Evolutionary conservation across 92 coral and sea anemone species (phyloP), one percentile per base, ranked within the genome.

Genomic region (Parazoanthus swiftii): DNA sequence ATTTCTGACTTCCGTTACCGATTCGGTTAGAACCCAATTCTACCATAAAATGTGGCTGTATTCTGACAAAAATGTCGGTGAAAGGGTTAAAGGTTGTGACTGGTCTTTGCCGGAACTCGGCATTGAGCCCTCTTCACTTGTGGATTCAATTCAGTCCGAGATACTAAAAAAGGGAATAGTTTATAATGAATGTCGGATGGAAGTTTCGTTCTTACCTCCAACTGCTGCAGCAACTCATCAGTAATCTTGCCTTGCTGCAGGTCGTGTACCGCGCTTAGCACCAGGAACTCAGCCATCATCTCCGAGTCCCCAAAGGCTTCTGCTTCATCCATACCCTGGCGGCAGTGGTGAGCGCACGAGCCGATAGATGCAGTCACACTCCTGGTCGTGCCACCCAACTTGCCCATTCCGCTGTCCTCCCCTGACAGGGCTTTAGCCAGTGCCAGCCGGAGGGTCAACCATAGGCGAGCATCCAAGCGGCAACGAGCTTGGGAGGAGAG

Each of bases 301-400:
- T 97, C 98, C 3, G 91, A 85, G 83, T 97, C 95, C 43, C 98
- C 98, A 86, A 97, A 97, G 35, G 98, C 99, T 46, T 97, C 99
- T 23, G 97, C 96, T 79, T 97, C 99, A 74, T 95, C 97, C 89
- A 97, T 46, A 71, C 99, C 99, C 90, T 97, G 99, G 74, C 85
- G 91, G 80, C 98, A 97, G 87, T 97, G 99, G 68, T 95, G 99
- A 0, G 90, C 85, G 86, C 98, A 93, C 8, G 98, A 92, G 6
- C 99, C 98, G 38, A 96, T 95, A 8, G 91, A 89, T 3, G 95
- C 92, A 0, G 98, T 93, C 8, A 97, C 96, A 75, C 98, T 97
- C 38, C 99, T 94, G 14, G 94, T 73, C 20, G 95, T 80, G 15
- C 99, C 98, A 11, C 94, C 99, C 56, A 97, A 93, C 87, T 96